phyloP scores from a whole-genome alignment of 2,113 vertebrate species.

The Sigmodon hispidus region DNA sequence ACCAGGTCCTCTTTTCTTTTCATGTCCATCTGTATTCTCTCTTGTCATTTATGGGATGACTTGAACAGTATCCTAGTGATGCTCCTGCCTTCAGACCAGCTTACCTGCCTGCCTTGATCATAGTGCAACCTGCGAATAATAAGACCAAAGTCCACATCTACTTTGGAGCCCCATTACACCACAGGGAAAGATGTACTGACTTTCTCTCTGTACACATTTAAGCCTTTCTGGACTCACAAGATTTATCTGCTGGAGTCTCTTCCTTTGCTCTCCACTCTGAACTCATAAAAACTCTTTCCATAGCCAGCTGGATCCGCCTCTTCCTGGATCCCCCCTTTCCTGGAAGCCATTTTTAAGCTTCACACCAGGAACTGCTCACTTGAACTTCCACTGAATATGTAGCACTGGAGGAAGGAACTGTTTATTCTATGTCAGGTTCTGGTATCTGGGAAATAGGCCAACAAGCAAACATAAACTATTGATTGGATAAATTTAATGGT shows the following conservation, averaged over 20 bases:
- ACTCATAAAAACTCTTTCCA: background rate
- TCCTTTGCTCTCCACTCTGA: background rate
- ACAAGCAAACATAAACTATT: background rate
- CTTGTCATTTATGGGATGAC: background rate
- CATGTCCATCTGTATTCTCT: background rate
- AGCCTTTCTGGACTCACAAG: background rate
- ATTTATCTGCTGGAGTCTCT: background rate
- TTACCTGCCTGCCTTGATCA: background rate
- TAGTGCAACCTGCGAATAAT: background rate
- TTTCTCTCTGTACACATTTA: background rate
- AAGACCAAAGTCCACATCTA: accelerated
- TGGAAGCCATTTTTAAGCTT: background rate
- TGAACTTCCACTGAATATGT: accelerated
- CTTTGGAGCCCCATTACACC: background rate
- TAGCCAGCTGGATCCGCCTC: background rate
- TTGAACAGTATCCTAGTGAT: too few species aligned
- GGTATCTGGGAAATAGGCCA: background rate
- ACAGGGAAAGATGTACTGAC: background rate
- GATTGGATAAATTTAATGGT: background rate
- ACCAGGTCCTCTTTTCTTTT: background rate
- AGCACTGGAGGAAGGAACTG: background rate
- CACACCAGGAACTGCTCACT: background rate
- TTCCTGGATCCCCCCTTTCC: background rate
- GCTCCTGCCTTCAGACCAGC: background rate
- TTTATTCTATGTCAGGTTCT: background rate